phyloP scores from a whole-genome alignment of 1,140 invertebrate species.

The Papilio glaucus region DNA sequence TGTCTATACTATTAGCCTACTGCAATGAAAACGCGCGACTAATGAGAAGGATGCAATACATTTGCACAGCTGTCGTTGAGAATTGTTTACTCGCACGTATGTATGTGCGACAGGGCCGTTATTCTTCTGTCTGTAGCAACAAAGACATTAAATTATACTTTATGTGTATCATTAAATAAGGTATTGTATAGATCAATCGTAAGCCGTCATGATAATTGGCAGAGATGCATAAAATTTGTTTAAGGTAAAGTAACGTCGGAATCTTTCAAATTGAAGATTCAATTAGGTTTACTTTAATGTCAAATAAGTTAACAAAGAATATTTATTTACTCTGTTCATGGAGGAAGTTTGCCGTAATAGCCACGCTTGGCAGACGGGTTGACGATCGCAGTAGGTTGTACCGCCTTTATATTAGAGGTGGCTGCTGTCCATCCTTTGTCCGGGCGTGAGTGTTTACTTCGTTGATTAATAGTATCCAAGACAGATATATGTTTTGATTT shows the following conservation, averaged over 20 bases:
- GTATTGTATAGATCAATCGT: neutral
- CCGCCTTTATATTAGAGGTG: too few relatives aligned
- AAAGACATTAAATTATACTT: conserved; percentile 16
- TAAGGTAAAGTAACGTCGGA: neutral
- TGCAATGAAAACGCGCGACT: neutral
- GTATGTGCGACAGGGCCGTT: neutral
- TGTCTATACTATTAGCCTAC: neutral
- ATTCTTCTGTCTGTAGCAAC: conserved; percentile 7
- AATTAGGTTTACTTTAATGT: neutral
- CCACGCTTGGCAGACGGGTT: too few relatives aligned
- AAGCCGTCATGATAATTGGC: neutral
- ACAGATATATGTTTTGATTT: too few relatives aligned
- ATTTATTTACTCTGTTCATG: neutral
- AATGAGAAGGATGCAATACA: neutral
- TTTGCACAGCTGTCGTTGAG: conserved; percentile 22
- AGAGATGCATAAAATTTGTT: neutral
- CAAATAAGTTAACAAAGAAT: neutral
- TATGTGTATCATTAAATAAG: conserved; percentile 1
- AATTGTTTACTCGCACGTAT: neutral
- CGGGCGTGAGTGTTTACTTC: too few relatives aligned
- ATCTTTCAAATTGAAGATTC: neutral
- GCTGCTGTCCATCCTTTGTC: too few relatives aligned
- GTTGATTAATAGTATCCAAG: too few relatives aligned
- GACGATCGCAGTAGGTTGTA: too few relatives aligned
- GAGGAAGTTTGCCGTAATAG: too few relatives aligned